These are phyloP conservation scores for Aethina tumida DNA, from an alignment of 1,140 invertebrate species.

Conservation along the genomic window DNA sequence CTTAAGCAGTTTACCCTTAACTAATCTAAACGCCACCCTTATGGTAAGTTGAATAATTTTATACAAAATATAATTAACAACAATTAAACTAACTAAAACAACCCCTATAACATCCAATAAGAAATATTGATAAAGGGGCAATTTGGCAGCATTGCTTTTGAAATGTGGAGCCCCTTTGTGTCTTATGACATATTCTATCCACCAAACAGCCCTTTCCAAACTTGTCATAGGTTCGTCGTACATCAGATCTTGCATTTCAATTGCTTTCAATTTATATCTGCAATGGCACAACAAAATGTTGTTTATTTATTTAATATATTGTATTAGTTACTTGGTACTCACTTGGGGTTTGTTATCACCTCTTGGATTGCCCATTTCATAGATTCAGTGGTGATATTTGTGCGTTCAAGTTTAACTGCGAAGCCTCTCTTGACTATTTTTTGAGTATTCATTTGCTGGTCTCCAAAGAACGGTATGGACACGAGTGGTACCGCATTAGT, in stretches of 20 bases:
- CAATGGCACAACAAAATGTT: no score
- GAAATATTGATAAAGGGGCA: conserved; percentile 36
- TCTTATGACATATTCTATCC: conserved; percentile 39
- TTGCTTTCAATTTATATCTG: no score
- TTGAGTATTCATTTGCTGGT: conserved; percentile 33
- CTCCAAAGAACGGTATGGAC: conserved; percentile 35
- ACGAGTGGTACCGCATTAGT: conserved; percentile 43
- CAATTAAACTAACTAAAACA: no score
- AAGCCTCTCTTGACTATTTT: conserved; percentile 24
- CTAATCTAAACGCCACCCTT: no score
- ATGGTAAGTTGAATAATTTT: no score
- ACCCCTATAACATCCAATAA: conserved; percentile 36
- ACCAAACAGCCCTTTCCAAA: conserved; percentile 37
- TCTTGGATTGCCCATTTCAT: conserved; percentile 17
- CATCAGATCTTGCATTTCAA: no score
- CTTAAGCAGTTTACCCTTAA: no score
- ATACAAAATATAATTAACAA: no score
- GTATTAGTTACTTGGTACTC: conserved; percentile 3
- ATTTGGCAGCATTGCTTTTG: conserved; percentile 24
- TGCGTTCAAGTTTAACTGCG: conserved; percentile 23
- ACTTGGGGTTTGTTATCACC: conserved; percentile 20
- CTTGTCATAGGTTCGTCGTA: conserved; percentile 31
- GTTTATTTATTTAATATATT: neutral
- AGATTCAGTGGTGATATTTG: conserved; percentile 16
- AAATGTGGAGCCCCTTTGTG: conserved; percentile 34